Percentiles rank a stretch among this genome's conserved stretches.
Conservation (phyloP, 2,113 vertebrate species). For the Vireo altiloquus region DNA sequence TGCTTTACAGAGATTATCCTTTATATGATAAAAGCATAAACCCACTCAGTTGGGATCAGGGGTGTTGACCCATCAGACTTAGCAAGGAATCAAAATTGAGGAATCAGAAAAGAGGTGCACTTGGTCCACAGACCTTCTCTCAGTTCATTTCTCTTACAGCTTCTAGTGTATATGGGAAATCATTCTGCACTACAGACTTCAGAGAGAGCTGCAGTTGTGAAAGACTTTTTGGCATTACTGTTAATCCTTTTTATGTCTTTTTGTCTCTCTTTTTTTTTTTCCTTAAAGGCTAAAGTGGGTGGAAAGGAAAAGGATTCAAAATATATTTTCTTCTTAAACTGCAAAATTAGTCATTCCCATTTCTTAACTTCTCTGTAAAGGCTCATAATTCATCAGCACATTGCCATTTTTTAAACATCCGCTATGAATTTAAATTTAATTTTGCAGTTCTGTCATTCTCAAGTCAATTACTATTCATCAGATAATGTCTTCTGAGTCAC, state of each 20-base stretch:
- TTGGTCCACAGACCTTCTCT: neutral
- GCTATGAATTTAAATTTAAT: slow-evolving; percentile 42
- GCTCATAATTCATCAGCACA: neutral
- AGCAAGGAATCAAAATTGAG: neutral
- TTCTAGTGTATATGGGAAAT: neutral
- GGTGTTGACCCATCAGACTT: neutral
- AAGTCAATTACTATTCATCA: slow-evolving; percentile 40
- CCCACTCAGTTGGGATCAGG: neutral
- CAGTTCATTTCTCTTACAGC: neutral
- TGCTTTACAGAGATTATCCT: neutral
- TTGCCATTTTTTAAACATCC: slow-evolving; percentile 3
- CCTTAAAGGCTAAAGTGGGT: neutral
- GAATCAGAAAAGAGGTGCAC: neutral
- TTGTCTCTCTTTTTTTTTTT: neutral
- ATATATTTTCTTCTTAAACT: neutral
- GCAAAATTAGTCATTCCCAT: slow-evolving; percentile 22
- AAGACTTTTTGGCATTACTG: neutral
- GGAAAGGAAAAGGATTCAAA: neutral
- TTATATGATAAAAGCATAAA: neutral
- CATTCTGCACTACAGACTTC: neutral
- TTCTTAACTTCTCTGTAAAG: slow-evolving; percentile 21
- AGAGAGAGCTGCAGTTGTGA: neutral
- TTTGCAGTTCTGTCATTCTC: slow-evolving; percentile 28
- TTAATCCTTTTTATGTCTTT: neutral
- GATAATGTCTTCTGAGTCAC: slow-evolving; percentile 42